phyloP scores from a whole-genome alignment of 2,888 invertebrate genomes.

The Drosophila mimica region DNA sequence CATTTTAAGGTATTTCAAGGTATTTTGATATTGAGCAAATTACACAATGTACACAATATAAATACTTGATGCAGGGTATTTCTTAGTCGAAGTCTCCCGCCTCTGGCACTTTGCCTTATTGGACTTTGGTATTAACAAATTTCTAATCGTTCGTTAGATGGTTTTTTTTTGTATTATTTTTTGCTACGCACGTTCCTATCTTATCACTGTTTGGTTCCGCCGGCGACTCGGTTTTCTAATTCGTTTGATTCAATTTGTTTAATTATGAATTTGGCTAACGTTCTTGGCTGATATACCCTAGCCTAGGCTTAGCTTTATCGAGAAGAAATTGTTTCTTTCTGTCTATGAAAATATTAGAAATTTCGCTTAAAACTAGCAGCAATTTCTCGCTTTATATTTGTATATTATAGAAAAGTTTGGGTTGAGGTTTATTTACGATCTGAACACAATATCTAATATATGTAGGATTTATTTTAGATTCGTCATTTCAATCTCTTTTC shows the following conservation, averaged over 20 bases:
- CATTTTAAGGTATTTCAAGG: not conserved
- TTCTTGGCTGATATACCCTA: not conserved
- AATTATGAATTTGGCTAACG: not conserved
- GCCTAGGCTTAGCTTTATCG: no score
- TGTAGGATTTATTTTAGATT: not conserved
- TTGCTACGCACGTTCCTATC: slow-evolving; percentile 20
- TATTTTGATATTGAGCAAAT: not conserved
- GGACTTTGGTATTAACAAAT: slow-evolving; percentile 25
- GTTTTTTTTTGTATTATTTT: not conserved
- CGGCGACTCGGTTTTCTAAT: not conserved
- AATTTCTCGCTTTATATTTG: no score
- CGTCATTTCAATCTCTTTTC: not conserved
- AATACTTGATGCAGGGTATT: not conserved
- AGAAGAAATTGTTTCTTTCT: no score
- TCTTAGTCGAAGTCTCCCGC: not conserved
- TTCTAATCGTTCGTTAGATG: slow-evolving; percentile 10
- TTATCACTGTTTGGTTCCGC: slow-evolving; percentile 19
- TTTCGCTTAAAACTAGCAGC: no score
- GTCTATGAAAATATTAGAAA: no score
- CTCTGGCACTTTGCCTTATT: not conserved
- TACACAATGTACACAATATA: not conserved
- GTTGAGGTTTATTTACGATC: not conserved
- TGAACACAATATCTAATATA: not conserved
- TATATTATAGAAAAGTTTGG: not conserved
- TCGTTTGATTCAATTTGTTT: slow-evolving; percentile 10